phyloP scores from a whole-genome alignment of 2,888 invertebrate genomes.

The Phlogophora meticulosa region DNA sequence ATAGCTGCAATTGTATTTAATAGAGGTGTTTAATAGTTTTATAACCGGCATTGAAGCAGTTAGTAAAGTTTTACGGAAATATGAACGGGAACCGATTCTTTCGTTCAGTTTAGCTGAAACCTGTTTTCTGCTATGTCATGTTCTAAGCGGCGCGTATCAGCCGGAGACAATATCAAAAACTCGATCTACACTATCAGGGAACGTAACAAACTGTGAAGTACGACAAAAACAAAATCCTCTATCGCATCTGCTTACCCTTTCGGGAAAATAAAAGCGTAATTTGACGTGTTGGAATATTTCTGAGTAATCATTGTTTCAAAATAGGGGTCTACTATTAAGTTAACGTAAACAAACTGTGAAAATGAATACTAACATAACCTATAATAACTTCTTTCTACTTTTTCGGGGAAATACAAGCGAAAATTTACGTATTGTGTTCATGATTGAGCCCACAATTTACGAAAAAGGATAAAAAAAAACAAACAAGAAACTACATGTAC shows the following conservation, averaged over 20 bases:
- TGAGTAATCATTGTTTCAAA: slow-evolving; percentile 3
- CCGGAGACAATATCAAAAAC: slow-evolving; percentile 48
- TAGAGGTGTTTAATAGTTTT: background rate
- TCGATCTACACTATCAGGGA: slow-evolving; percentile 38
- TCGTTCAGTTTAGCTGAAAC: slow-evolving; percentile 13
- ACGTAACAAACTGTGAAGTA: slow-evolving; percentile 19
- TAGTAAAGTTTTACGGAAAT: slow-evolving; percentile 7
- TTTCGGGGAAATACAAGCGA: too few species aligned
- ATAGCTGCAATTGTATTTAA: background rate
- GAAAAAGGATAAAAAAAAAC: too few species aligned
- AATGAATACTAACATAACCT: too few species aligned
- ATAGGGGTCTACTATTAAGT: too few species aligned
- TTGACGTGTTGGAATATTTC: background rate
- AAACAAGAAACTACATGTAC: too few species aligned
- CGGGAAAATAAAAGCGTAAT: background rate
- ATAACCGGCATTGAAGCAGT: background rate
- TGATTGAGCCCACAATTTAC: too few species aligned
- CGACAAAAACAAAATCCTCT: slow-evolving; percentile 17
- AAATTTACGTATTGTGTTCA: too few species aligned
- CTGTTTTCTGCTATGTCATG: slow-evolving; percentile 40
- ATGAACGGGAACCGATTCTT: slow-evolving; percentile 10
- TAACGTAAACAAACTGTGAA: too few species aligned
- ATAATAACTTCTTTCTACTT: too few species aligned
- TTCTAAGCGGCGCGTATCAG: slow-evolving; percentile 34
- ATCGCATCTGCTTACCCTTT: background rate